Conservation (phyloP, 2,113 vertebrate genomes). For the Dasypus novemcinctus region DNA sequence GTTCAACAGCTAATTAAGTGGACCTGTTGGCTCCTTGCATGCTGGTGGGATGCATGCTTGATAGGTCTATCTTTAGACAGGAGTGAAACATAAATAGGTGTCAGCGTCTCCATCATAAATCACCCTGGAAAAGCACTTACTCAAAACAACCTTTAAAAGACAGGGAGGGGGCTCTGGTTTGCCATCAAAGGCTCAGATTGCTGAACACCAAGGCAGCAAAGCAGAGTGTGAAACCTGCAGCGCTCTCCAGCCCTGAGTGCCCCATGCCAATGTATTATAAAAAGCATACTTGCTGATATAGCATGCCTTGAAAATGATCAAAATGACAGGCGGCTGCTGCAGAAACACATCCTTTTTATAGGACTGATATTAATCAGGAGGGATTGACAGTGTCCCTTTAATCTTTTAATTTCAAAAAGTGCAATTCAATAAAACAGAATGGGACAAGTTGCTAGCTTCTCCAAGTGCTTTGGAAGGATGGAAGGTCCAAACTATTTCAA, state of each 20-base stretch:
- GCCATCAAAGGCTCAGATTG: not conserved
- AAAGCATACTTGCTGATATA: conserved; percentile 74
- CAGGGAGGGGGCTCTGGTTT: not conserved
- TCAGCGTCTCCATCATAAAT: conserved; percentile 56
- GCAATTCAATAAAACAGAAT: not conserved
- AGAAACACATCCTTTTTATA: conserved; percentile 75
- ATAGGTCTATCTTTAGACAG: conserved; percentile 65
- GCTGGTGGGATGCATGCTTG: not conserved
- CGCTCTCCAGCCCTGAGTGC: not conserved
- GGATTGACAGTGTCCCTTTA: conserved; percentile 51
- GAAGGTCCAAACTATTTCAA: not conserved
- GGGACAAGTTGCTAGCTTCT: not conserved
- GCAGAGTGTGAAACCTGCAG: conserved; percentile 33
- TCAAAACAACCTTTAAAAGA: conserved; percentile 67
- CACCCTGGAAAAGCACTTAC: conserved; percentile 54
- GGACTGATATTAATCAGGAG: conserved; percentile 51
- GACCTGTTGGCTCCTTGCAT: not conserved
- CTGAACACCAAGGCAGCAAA: not conserved
- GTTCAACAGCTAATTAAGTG: not conserved
- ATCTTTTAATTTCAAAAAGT: conserved; percentile 55
- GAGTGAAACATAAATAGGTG: conserved; percentile 54
- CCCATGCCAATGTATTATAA: conserved; percentile 58
- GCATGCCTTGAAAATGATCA: conserved; percentile 74
- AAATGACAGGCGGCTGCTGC: conserved; percentile 72
- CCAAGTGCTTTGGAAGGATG: not conserved